phyloP scores from a whole-genome alignment of 2,113 vertebrate species.

The Nansenia antarctica region DNA sequence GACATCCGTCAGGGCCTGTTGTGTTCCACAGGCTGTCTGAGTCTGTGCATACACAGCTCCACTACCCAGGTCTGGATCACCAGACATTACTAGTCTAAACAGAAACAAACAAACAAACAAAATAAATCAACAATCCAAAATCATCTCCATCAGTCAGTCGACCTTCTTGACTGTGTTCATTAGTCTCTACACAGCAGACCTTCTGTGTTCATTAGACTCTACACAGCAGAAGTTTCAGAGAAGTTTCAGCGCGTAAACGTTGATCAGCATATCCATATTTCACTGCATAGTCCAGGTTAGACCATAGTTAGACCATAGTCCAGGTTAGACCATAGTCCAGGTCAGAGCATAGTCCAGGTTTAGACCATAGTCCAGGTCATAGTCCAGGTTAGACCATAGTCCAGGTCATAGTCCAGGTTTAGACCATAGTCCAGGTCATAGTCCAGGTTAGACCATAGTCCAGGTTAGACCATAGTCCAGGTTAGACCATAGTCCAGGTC shows the following conservation, averaged over 20 bases:
- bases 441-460: slow-evolving; percentile 17
- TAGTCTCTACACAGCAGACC: neutral
- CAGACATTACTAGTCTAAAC: slow-evolving; percentile 74
- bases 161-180: neutral
- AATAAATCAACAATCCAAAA: neutral
- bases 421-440: slow-evolving; percentile 5
- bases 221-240: neutral
- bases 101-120: slow-evolving; percentile 52
- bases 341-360: slow-evolving; percentile 4
- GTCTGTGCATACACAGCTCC: slow-evolving; percentile 77
- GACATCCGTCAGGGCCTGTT: slow-evolving; percentile 78
- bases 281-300: no score
- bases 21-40: slow-evolving; percentile 68
- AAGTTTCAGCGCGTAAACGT: no score
- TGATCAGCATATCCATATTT: no score
- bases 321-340: slow-evolving; percentile 21
- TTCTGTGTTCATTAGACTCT: neutral
- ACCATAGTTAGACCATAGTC: no score
- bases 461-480: neutral
- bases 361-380: slow-evolving; percentile 6
- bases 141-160: neutral
- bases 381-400: slow-evolving; percentile 11
- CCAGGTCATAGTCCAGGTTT: neutral
- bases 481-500: no score
- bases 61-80: slow-evolving; percentile 68